These are phyloP conservation scores for Dynastes tityus DNA, from an alignment of 2,888 invertebrate genomes.

Conservation along the genomic window DNA sequence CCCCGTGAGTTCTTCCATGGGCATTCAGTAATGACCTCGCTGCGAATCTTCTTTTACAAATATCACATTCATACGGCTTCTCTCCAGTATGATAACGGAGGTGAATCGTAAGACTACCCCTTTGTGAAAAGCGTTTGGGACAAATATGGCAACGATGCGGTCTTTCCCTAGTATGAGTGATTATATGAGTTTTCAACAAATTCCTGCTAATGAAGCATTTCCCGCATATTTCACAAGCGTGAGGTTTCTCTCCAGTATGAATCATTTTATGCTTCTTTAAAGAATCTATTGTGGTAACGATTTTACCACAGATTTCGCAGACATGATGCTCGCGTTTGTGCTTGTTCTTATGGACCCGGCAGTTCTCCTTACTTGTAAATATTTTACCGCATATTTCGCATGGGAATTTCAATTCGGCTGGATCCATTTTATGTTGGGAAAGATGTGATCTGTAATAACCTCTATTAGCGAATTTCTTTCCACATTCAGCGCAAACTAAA, in stretches of 20 bases:
- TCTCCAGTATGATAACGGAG: slow-evolving; percentile 66
- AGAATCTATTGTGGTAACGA: slow-evolving; percentile 62
- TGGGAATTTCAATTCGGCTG: slow-evolving; percentile 38
- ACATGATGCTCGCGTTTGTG: slow-evolving; percentile 49
- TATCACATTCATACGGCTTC: slow-evolving; percentile 70
- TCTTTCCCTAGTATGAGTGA: slow-evolving; percentile 73
- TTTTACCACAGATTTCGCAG: slow-evolving; percentile 72
- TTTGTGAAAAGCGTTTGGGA: slow-evolving; percentile 73
- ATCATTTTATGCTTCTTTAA: slow-evolving; percentile 59
- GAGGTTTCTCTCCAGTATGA: slow-evolving; percentile 63
- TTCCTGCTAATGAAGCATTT: slow-evolving; percentile 59
- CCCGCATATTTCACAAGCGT: slow-evolving; percentile 60
- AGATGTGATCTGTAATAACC: slow-evolving; percentile 54
- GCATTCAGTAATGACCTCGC: slow-evolving; percentile 35
- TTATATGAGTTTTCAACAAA: slow-evolving; percentile 67
- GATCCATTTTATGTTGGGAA: slow-evolving; percentile 1
- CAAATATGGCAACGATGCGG: slow-evolving; percentile 72
- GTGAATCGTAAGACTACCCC: slow-evolving; percentile 72
- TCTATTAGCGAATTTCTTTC: slow-evolving; percentile 52
- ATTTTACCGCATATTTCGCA: slow-evolving; percentile 44
- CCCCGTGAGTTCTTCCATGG: slow-evolving; percentile 42
- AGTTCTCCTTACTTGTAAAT: slow-evolving; percentile 44
- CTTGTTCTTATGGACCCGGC: slow-evolving; percentile 7
- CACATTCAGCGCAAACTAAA: slow-evolving; percentile 60
- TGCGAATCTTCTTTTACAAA: slow-evolving; percentile 66